Base-by-base conservation (phyloP, 2,113 vertebrate genomes). In the Microtus pennsylvanicus region DNA sequence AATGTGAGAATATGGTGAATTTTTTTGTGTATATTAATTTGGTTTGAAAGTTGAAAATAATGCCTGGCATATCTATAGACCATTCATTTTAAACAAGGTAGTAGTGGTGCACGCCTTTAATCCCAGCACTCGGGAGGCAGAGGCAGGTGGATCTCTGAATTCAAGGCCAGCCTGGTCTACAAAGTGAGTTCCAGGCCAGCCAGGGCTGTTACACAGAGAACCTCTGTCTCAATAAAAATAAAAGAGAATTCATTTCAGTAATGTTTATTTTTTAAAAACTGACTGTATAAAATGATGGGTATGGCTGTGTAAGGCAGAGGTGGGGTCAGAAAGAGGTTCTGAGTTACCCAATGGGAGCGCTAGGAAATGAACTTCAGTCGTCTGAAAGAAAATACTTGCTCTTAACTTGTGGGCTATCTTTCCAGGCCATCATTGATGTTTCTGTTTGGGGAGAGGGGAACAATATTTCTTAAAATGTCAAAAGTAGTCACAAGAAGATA, bases 1-100 rank as follows among this genome's bases (percentile, higher is more conserved):
- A 97, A 82, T 96, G 96, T 80, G 30, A 77, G 75, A 7, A 80
- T 61, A 50, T 17, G 19, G 47, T 69, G 61, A 21, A 21, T 47
- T 42, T 67, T 75, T 96, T 87, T 88, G 30, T 5, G 8, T 35
- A 6, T 45, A 19, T 74, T 82, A 30, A 33, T 94, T 76, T 75
- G 47, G 17, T 93, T 96, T 91, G 17, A 95, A 93, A 65, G 14
- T 78, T 35, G 63, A 52, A 95, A 76, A 76, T 63, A 86, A 76
- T 63, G 67, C 24, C 67, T 93, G 72, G 77, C 21, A 14, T 17
- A 93, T 17, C 42, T 70, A 45, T 21, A 87, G 80, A 67, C 47
- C 12, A 35, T 50, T 91, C 61, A 58, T 93, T 30, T 65, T 1
- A 58, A 58, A 58, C 55, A 5, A 5, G 55, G 55, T 58, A 19